These are phyloP conservation scores for Chaunax sp. DNA, from an alignment of 2,797 vertebrate species.

Conservation along the genomic window DNA sequence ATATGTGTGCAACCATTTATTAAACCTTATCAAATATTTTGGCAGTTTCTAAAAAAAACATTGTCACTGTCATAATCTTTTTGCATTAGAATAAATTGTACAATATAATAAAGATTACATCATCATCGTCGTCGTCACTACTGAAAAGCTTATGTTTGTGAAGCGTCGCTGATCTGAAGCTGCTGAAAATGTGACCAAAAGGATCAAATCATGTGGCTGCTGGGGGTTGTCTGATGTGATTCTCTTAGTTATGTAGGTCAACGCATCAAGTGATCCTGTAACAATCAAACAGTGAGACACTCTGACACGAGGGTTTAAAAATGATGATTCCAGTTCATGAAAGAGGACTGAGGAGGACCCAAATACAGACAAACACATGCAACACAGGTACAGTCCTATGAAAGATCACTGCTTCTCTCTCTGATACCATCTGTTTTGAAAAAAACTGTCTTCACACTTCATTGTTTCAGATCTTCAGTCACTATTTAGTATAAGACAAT, in stretches of 20 bases:
- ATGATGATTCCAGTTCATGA: conserved; percentile 25
- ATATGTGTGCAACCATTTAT: too few species aligned
- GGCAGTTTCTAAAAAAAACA: too few species aligned
- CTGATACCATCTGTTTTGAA: too few species aligned
- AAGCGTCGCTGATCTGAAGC: conserved; percentile 35
- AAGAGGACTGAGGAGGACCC: conserved; percentile 24
- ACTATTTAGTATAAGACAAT: too few species aligned
- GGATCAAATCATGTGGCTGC: conserved; percentile 28
- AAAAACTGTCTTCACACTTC: too few species aligned
- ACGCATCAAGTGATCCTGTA: conserved; percentile 34
- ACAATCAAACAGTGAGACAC: conserved; percentile 7
- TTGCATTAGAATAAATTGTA: neutral
- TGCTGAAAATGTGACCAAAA: conserved; percentile 43
- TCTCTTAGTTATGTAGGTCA: conserved; percentile 58
- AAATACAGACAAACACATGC: too few species aligned
- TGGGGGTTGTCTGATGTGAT: conserved; percentile 35
- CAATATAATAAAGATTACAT: conserved; percentile 20
- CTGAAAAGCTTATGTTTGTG: conserved; percentile 11
- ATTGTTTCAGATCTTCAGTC: too few species aligned
- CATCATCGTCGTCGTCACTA: conserved; percentile 16
- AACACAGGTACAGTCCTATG: neutral
- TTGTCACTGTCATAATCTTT: conserved; percentile 11
- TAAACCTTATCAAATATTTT: too few species aligned
- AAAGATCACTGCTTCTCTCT: too few species aligned
- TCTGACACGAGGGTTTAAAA: conserved; percentile 12